Evolutionary conservation across 2,797 vertebrate genomes (phyloP), one percentile per base, ranked within the genome.

Genomic region (Manis crassicaudata): DNA sequence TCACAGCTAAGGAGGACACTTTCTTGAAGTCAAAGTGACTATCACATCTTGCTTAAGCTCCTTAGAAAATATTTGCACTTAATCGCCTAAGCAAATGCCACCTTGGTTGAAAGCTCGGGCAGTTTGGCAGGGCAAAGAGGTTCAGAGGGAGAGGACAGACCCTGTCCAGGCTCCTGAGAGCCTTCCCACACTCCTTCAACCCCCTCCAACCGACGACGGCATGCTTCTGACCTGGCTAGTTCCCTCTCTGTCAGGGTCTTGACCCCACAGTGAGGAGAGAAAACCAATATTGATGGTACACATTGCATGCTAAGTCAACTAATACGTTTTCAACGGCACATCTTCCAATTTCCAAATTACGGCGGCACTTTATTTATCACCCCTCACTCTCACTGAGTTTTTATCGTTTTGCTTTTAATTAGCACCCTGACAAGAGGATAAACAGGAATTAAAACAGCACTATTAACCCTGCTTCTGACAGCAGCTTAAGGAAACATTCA

Each of bases 121-220:
- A 6, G 1, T 20, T 23, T n/a, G 35, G 85, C 32, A 72, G 40
- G 21, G 8, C 0, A 0, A 46, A 46, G 6, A 46, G 6, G 12
- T 40, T 21, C 62, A 80, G 29, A 29, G 35, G 70, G 40, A 37
- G 40, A 11, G 14, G 25, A 17, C 7, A 80, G 43, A 87, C n/a
- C 11, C 2, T 16, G 0, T 0, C 18, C 12, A 46, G 25, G 9
- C 23, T 85, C 9, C 0, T 0, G 7, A n/a, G 17, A 63, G 37
- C 12, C 32, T 76, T 27, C 68, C 43, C 10, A 35, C 7, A 29
- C 6, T 56, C 63, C 76, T 73, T 13, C 35, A 56, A 72, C 5
- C 27, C 43, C 70, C 14, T 32, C 8, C 32, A 63, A 32, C 4
- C 54, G 54, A 56, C n/a, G 16, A 60, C 20, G 46, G 10, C 46